Evolutionary conservation across 1,140 invertebrate species (phyloP), one percentile per base, ranked within the genome.

Genomic region (Callitettix versicolor): DNA sequence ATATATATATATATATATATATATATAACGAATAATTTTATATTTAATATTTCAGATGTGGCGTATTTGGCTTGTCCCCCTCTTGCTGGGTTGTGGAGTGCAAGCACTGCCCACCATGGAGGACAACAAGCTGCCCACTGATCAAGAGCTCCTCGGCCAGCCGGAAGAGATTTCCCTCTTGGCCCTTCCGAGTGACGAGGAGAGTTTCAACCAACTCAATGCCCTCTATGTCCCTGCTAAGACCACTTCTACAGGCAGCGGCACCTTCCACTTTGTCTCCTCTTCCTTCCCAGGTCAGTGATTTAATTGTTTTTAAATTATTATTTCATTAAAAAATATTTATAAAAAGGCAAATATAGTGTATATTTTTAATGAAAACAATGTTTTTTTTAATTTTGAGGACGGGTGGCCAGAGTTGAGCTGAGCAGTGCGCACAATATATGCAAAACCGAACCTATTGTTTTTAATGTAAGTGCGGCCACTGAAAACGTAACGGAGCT

Each of bases 281-380:
- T 59, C 59, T 18, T 44, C 57, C 22, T 63, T 63, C 43, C 62
- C 62, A 38, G 63, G 59, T 64, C 61, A n/a, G 18, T 30, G 6
- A 5, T 4, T 52, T 14, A 1, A 17, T 24, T 22, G 11, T 26
- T 20, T 46, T 46, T 17, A 18, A 46, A 46, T n/a, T n/a, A n/a
- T n/a, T n/a, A n/a, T n/a, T n/a, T n/a, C n/a, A n/a, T n/a, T n/a
- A n/a, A n/a, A n/a, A n/a, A n/a, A n/a, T n/a, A n/a, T n/a, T n/a
- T n/a, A n/a, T n/a, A n/a, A n/a, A n/a, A n/a, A n/a, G n/a, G n/a
- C n/a, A n/a, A n/a, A n/a, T n/a, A n/a, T n/a, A n/a, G n/a, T n/a
- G n/a, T n/a, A n/a, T n/a, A n/a, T n/a, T n/a, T n/a, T n/a, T n/a
- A n/a, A n/a, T n/a, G n/a, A n/a, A n/a, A n/a, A n/a, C n/a, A n/a